Evolutionary conservation across 2,888 invertebrate species (phyloP).

Genomic region (Lymantria monacha): DNA sequence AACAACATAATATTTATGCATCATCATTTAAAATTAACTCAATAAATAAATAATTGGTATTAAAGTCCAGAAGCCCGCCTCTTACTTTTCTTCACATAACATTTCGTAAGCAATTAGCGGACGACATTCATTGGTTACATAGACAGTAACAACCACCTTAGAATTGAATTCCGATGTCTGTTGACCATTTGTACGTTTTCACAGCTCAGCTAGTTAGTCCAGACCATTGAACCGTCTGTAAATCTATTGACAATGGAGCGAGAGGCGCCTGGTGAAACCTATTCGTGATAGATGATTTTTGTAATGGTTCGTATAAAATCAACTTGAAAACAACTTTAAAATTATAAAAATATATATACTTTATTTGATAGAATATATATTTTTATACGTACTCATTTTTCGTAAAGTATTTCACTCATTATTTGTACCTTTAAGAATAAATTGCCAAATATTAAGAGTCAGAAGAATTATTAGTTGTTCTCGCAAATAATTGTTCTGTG

Average conservation of each 20-base stretch:
- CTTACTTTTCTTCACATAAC: constrained; percentile 6
- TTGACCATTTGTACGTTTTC: constrained; percentile 67
- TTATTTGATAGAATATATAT: no score
- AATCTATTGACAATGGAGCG: constrained; percentile 55
- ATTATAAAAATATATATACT: no score
- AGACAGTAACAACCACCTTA: constrained; percentile 32
- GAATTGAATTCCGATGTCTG: constrained; percentile 36
- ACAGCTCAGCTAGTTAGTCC: constrained; percentile 65
- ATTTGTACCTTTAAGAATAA: no score
- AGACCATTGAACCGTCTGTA: constrained; percentile 72
- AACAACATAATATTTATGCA: constrained; percentile 16
- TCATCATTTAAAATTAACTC: background rate
- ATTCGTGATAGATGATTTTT: constrained; percentile 47
- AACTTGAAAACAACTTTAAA: no score
- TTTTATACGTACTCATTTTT: no score
- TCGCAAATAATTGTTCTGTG: no score
- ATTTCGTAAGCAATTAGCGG: constrained; percentile 24
- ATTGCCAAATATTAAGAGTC: no score
- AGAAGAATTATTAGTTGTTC: no score
- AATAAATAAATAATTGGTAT: background rate
- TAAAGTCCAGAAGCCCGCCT: constrained; percentile 1
- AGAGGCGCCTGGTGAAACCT: constrained; percentile 37
- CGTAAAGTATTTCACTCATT: no score
- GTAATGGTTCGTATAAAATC: constrained; percentile 14
- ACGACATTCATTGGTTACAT: constrained; percentile 21